A percentile compares a stretch with the other conserved stretches of the same genome.
phyloP scores from a whole-genome alignment of 2,888 invertebrate species.

The Hirudinaria manillensis region DNA sequence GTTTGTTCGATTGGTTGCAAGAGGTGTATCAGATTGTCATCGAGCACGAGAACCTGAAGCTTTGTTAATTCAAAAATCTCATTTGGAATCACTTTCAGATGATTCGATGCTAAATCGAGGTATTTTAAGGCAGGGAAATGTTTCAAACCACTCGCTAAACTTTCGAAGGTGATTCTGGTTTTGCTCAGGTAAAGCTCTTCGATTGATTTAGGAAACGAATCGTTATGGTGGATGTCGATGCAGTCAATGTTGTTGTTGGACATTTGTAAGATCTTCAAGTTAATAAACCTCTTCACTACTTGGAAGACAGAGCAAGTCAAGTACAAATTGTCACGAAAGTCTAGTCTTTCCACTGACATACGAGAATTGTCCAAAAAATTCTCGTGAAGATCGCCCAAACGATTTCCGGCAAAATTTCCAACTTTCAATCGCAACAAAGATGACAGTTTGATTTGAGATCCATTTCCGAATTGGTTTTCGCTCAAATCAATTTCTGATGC shows the following conservation, averaged over 20 bases:
- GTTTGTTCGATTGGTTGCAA: too few species aligned
- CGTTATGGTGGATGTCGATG: background rate
- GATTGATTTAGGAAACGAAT: background rate
- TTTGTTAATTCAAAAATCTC: too few species aligned
- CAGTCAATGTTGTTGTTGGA: conserved; percentile 12
- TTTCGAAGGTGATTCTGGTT: background rate
- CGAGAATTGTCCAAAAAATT: background rate
- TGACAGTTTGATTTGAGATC: background rate
- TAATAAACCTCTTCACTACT: background rate
- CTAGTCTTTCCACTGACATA: background rate
- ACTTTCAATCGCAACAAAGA: background rate
- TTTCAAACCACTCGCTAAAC: background rate
- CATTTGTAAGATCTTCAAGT: background rate
- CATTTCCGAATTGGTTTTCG: background rate
- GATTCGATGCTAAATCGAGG: too few species aligned
- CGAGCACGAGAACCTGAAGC: too few species aligned
- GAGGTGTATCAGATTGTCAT: too few species aligned
- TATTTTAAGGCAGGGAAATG: too few species aligned
- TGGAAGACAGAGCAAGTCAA: background rate
- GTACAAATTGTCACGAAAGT: background rate
- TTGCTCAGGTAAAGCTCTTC: background rate
- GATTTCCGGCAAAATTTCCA: background rate
- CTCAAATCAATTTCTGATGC: background rate
- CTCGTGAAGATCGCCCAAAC: background rate
- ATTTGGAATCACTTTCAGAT: too few species aligned